phyloP scores from a whole-genome alignment of 2,797 vertebrate species.

The Schizothorax lantsangensis region DNA sequence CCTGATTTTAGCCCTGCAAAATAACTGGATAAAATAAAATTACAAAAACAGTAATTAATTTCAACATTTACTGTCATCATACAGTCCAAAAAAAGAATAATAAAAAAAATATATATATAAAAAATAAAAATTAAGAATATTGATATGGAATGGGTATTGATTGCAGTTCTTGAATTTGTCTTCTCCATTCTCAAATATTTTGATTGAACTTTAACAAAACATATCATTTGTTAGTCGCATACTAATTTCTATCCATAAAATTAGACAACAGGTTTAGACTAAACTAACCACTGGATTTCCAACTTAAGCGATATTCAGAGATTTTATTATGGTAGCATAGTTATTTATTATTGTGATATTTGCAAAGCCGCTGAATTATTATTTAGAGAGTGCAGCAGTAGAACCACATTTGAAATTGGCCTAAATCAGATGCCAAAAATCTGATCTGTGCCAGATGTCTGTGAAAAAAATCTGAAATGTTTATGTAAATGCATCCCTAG shows the following conservation, averaged over 20 bases:
- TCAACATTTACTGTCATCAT: background rate
- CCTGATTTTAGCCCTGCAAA: background rate
- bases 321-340: background rate
- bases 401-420: background rate
- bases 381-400: background rate
- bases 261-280: background rate
- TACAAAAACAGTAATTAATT: too few relatives aligned
- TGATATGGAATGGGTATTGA: background rate
- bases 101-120: background rate
- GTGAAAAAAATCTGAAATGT: background rate
- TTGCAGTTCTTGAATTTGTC: background rate
- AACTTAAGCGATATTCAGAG: background rate
- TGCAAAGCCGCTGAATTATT: background rate
- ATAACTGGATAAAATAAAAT: background rate
- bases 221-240: background rate
- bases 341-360: background rate
- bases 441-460: constrained; percentile 9
- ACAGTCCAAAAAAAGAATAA: background rate
- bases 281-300: background rate
- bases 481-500: background rate
- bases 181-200: background rate
- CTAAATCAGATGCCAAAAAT: background rate
- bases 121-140: background rate
- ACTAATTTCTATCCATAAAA: background rate
- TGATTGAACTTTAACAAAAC: background rate